phyloP scores from a whole-genome alignment of 2,888 invertebrate species.

The Hyles lineata region DNA sequence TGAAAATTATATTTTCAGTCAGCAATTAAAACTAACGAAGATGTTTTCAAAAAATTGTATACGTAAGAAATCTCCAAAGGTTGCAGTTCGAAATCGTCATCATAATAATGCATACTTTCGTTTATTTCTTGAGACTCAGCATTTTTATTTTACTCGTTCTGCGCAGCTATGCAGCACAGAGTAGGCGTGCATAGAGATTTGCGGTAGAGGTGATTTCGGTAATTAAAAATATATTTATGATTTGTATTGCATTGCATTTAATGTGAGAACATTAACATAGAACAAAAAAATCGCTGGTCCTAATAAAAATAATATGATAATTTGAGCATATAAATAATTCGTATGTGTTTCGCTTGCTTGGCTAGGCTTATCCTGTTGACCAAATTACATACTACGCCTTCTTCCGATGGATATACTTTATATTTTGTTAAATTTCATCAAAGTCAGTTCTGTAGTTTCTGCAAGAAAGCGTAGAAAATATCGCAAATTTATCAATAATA shows the following conservation, averaged over 20 bases:
- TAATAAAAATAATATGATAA: too few species aligned
- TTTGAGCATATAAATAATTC: too few species aligned
- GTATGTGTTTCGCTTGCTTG: too few species aligned
- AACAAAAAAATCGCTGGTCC: too few species aligned
- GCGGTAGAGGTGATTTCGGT: neutral
- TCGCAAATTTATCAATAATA: too few species aligned
- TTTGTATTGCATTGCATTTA: neutral
- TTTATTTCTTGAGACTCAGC: constrained; percentile 77
- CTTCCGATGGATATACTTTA: too few species aligned
- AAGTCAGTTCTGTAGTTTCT: too few species aligned
- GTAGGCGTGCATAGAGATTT: constrained; percentile 52
- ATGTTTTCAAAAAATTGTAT: constrained; percentile 33
- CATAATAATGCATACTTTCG: constrained; percentile 83
- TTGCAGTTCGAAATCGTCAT: constrained; percentile 71
- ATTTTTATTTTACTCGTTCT: constrained; percentile 77
- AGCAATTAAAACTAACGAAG: constrained; percentile 32
- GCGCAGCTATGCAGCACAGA: constrained; percentile 61
- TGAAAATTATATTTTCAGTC: constrained; percentile 18
- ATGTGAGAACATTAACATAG: neutral
- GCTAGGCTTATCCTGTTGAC: too few species aligned
- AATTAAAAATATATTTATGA: neutral
- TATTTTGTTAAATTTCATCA: too few species aligned
- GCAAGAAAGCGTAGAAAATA: too few species aligned
- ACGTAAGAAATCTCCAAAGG: constrained; percentile 48
- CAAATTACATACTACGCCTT: too few species aligned